Conservation (phyloP, 2,888 invertebrate species). For the Mimas tiliae region DNA sequence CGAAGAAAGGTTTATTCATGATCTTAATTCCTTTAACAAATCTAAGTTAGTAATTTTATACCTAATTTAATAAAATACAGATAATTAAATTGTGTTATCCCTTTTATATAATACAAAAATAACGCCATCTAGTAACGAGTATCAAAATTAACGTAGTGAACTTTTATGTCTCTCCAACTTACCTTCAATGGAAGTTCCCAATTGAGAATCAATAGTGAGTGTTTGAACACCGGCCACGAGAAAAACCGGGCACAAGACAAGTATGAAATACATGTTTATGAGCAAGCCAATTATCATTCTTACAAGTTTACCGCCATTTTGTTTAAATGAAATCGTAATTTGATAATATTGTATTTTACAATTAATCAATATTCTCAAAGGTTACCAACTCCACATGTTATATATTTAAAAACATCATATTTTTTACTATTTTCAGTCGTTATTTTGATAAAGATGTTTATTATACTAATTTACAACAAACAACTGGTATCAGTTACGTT, state of each 20-base stretch:
- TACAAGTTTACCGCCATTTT: slow-evolving; percentile 31
- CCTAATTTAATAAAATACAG: too few relatives aligned
- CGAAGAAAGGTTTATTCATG: too few relatives aligned
- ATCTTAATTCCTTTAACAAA: too few relatives aligned
- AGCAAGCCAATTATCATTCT: slow-evolving; percentile 51
- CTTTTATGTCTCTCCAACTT: slow-evolving; percentile 37
- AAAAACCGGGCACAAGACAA: slow-evolving; percentile 69
- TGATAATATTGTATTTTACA: neutral
- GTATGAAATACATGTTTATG: slow-evolving; percentile 67
- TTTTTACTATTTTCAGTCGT: neutral
- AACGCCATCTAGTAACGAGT: neutral
- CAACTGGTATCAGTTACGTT: too few relatives aligned
- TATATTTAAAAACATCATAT: slow-evolving; percentile 18
- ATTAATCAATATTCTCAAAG: neutral
- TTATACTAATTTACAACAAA: too few relatives aligned
- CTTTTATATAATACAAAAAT: too few relatives aligned
- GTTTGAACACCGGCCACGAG: slow-evolving; percentile 71
- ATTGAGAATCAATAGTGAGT: slow-evolving; percentile 73
- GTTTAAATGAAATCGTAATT: neutral
- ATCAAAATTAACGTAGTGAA: neutral
- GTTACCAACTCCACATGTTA: neutral
- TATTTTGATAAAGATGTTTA: neutral
- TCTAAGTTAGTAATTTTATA: too few relatives aligned
- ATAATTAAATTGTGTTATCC: too few relatives aligned
- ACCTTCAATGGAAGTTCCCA: slow-evolving; percentile 80